Base-by-base conservation (phyloP, 1,140 invertebrate genomes). In the Hormaphis cornu region DNA sequence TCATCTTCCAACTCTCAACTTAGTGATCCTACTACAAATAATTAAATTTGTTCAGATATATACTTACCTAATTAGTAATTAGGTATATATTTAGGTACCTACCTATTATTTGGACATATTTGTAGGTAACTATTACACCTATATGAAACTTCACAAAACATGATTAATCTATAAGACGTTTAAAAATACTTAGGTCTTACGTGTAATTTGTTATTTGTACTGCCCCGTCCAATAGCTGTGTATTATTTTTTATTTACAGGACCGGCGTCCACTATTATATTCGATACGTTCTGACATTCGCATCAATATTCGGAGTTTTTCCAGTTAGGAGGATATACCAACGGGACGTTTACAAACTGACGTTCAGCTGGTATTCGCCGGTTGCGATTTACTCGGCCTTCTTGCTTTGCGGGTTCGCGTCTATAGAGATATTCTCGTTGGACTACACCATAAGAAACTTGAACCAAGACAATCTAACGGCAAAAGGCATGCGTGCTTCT, bases 391-490 rank as follows among this genome's bases (percentile, higher is more conserved):
- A 74, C 35, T 72, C 73, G 1, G 0, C 71, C 7, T 48, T 72
- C 6, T 35, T 74, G 40, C 53, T 74, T 1, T 16, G 54, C 12
- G 73, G 72, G 5, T 73, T 73, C 26, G 33, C 66, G 9, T 58
- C 71, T 10, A 72, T 74, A 12, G 73, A 74, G 37, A 61, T 74
- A 33, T 35, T 71, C 30, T 71, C 73, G 6, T 50, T 74, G 12
- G 70, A 73, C 26, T 74, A 74, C 37, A 72, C 73, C 7, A 73
- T 74, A 46, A 40, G 72, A 46, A 72, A 74, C 40, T 61, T 74
- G 22, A 74, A 74, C 30, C 71, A 74, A 69, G 72, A 71, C 28
- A 74, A 71, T 50, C 40, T 74, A 1, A 73, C 73, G 1, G 73
- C 72, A 4, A 73, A 73, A 72, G 73, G 73, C 70, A 70, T 9